phyloP scores from a whole-genome alignment of 2,888 invertebrate genomes.

The Leistus spinibarbis region DNA sequence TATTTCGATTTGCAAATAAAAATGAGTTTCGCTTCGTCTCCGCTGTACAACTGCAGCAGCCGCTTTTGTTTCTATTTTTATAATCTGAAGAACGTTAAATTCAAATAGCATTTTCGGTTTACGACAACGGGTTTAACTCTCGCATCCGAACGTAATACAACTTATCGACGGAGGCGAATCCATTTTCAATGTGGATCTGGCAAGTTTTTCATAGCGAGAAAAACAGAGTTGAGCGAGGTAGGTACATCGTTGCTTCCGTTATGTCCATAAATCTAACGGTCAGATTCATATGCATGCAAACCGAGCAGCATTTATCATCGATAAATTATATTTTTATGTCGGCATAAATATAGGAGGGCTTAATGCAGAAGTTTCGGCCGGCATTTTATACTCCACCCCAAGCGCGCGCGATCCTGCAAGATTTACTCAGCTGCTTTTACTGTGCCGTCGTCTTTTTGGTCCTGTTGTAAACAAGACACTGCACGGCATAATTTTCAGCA shows the following conservation, averaged over 20 bases:
- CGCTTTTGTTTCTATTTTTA: slow-evolving; percentile 21
- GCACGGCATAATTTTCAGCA: slow-evolving; percentile 10
- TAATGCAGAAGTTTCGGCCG: slow-evolving; percentile 17
- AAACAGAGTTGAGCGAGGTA: not conserved
- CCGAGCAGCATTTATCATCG: slow-evolving; percentile 23
- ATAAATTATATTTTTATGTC: slow-evolving; percentile 30
- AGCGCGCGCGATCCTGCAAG: not conserved
- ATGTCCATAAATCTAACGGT: slow-evolving; percentile 21
- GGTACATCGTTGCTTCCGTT: slow-evolving; percentile 2
- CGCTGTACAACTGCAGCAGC: not conserved
- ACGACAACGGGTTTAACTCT: slow-evolving; percentile 1
- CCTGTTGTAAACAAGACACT: slow-evolving; percentile 22
- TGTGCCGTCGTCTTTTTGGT: not conserved
- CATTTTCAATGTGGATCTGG: not conserved
- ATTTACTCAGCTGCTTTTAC: slow-evolving; percentile 10
- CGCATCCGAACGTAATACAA: slow-evolving; percentile 4
- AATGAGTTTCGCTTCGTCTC: not conserved
- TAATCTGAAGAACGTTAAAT: slow-evolving; percentile 31
- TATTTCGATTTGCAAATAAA: slow-evolving; percentile 17
- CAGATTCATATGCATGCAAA: slow-evolving; percentile 29
- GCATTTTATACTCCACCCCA: slow-evolving; percentile 10
- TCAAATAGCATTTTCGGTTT: slow-evolving; percentile 24
- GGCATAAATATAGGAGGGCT: slow-evolving; percentile 26
- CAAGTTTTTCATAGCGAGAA: not conserved
- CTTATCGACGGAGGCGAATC: slow-evolving; percentile 4